Evolutionary conservation across 2,797 vertebrate genomes (phyloP).

Genomic region (Pteropus rufus): DNA sequence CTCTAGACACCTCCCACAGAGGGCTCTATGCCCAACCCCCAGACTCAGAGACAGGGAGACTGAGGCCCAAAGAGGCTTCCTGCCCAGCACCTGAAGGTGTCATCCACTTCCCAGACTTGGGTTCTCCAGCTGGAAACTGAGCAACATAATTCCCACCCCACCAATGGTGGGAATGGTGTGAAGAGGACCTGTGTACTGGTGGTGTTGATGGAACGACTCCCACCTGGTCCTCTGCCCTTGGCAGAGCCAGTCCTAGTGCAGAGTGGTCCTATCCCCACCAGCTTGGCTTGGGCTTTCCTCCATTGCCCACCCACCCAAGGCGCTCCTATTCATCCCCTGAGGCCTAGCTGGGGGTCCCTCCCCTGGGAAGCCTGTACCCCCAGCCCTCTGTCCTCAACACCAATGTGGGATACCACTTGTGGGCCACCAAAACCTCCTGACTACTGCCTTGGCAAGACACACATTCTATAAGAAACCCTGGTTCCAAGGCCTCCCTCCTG

Average conservation of each 20-base stretch:
- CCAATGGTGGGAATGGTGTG: rapidly evolving
- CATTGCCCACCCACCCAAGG: background rate
- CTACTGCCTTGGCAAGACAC: background rate
- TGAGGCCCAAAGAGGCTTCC: background rate
- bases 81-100: background rate
- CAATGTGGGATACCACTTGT: background rate
- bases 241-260: background rate
- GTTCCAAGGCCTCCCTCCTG: background rate
- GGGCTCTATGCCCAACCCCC: background rate
- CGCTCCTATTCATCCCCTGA: background rate
- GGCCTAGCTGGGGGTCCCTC: background rate
- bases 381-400: background rate
- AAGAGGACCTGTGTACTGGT: background rate
- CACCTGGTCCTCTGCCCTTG: background rate
- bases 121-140: background rate
- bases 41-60: background rate
- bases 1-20: background rate
- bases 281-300: background rate
- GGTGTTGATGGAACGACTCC: rapidly evolving
- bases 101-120: background rate
- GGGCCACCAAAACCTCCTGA: background rate
- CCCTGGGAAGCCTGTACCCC: background rate
- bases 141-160: background rate
- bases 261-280: background rate
- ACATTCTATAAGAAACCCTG: background rate